phyloP scores from a whole-genome alignment of 1,140 invertebrate genomes.

The Aphidius gifuensis region DNA sequence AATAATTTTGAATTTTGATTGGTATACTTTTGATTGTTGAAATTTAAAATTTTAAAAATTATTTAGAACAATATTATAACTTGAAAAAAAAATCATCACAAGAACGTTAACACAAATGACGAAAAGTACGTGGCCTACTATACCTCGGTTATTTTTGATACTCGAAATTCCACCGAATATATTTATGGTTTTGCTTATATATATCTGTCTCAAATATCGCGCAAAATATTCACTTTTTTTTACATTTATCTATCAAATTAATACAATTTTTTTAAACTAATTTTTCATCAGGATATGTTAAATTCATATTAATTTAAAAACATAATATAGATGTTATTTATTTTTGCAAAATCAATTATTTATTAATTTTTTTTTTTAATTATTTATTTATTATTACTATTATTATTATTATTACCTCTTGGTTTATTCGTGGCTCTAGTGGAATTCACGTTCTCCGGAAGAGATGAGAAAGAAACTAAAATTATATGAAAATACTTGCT shows the following conservation, averaged over 20 bases:
- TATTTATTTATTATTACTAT: slow-evolving; percentile 3
- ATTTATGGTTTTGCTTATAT: slow-evolving; percentile 29
- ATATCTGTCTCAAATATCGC: slow-evolving; percentile 30
- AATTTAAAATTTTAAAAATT: no score
- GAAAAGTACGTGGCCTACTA: slow-evolving; percentile 29
- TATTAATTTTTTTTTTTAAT: not conserved
- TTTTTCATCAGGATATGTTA: no score
- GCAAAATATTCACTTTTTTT: slow-evolving; percentile 13
- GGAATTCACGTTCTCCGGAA: slow-evolving; percentile 8
- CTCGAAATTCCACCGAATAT: slow-evolving; percentile 46
- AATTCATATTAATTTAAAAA: no score
- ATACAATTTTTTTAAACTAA: no score
- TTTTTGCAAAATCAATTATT: no score
- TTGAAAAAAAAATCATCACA: no score
- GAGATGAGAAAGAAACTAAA: slow-evolving; percentile 12
- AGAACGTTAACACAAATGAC: slow-evolving; percentile 1
- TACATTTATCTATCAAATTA: no score
- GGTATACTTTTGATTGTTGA: no score
- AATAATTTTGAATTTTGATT: no score
- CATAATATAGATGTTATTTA: no score
- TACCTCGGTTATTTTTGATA: slow-evolving; percentile 48
- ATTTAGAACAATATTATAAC: no score
- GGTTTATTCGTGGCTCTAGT: not conserved
- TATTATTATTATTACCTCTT: not conserved
- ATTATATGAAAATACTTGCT: slow-evolving; percentile 7